Base-by-base conservation (phyloP, 2,888 invertebrate genomes). In the Amphiduros pacificus region DNA sequence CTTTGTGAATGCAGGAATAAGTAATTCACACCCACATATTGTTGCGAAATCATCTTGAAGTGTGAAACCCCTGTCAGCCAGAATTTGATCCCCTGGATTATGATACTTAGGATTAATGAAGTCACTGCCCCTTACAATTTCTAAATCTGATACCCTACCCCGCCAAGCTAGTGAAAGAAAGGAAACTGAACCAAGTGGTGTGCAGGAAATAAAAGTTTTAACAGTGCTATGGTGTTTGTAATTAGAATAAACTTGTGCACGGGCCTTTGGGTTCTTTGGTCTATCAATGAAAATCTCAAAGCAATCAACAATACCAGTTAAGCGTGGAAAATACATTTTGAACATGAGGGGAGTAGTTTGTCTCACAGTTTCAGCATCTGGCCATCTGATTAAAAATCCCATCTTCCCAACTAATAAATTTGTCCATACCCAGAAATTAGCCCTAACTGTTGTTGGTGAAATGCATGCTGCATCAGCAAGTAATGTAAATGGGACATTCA, bases 31-130 rank as follows among this genome's bases (percentile, higher is more conserved):
- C 40, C 61, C 41, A 62, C 64, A 66, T 2, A 14, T 17, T 20
- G 53, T 55, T 0, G 64, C 67, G 63, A 71, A 65, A 26, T 70
- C 70, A 31, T 69, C 64, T 20, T 66, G 36, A 2, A 70, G 41
- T 6, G 68, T 68, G 50, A 70, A 70, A 3, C 64, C 65, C 17
- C 69, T 49, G 32, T 70, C 69, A 9, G 66, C 70, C 20, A 70
- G 50, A 40, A 70, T 65, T 44, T 69, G 66, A 55, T 69, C 67
- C 24, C 62, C 66, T 36, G 65, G 69, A 2, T 51, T 27, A 57
- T 68, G 67, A 14, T 60, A 64, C 11, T 59, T 55, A 1, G 41
- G 31, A 24, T 11, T 24, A 29, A 70, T 63, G 48, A 65, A 69
- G 1, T 64, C 65, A 9, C 64, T 67, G 2, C 50, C 32, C 11